A percentile compares a stretch with the other conserved stretches of the same genome.
Evolutionary conservation across 2,113 vertebrate species (phyloP).

Genomic region (Crocuta crocuta): DNA sequence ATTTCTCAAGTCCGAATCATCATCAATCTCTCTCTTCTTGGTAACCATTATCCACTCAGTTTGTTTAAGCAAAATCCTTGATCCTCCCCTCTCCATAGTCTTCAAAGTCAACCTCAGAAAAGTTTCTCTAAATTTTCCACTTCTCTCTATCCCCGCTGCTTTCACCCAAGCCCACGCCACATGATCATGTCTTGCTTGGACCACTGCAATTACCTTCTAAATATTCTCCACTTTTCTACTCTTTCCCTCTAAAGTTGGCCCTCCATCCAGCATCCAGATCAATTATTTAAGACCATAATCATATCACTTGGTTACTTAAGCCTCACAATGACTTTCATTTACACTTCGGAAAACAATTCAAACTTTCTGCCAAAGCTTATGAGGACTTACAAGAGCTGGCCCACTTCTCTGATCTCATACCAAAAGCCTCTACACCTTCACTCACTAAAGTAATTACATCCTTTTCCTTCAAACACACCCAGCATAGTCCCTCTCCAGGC

Average conservation of each 20-base stretch:
- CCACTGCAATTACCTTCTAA: background rate
- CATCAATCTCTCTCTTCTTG: background rate
- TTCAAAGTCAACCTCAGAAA: background rate
- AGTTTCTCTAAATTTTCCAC: background rate
- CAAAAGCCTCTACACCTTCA: background rate
- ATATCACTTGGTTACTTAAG: background rate
- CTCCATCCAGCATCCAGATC: background rate
- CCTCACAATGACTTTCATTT: background rate
- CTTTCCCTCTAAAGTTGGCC: background rate
- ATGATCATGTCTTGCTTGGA: background rate
- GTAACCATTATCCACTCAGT: background rate
- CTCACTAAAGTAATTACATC: background rate
- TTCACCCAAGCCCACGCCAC: background rate
- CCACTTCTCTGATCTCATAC: background rate
- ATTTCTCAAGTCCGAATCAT: background rate
- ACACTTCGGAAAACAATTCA: background rate
- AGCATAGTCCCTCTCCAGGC: accelerated
- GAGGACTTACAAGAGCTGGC: background rate
- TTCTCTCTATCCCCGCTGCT: background rate
- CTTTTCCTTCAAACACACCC: background rate
- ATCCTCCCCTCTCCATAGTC: background rate
- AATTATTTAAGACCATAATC: background rate
- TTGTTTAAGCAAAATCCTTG: background rate
- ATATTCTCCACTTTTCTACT: background rate
- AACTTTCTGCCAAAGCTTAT: background rate